Evolutionary conservation across 2,888 invertebrate species (phyloP).

Genomic region (Pimpla rufipes): DNA sequence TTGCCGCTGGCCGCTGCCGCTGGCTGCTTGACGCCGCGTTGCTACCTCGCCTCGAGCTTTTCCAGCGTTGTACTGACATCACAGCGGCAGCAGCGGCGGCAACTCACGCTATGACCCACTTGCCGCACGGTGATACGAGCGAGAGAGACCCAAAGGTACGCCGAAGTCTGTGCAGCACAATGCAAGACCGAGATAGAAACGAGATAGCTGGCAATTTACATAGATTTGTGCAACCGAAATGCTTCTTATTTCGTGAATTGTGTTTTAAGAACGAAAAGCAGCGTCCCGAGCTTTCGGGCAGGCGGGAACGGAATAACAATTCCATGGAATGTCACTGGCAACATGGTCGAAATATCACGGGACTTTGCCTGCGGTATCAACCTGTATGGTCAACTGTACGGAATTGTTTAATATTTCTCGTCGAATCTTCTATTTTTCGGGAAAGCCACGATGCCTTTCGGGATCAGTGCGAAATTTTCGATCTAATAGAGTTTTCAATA

Average conservation of each 20-base stretch:
- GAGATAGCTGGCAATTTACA: background rate
- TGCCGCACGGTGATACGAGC: slow-evolving; percentile 16
- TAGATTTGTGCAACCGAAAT: background rate
- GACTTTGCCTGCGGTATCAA: no score
- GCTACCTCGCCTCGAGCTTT: slow-evolving; percentile 51
- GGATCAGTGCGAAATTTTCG: no score
- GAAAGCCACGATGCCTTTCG: no score
- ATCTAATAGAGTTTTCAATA: no score
- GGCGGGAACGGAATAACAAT: no score
- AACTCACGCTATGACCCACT: slow-evolving; percentile 32
- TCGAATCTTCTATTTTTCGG: no score
- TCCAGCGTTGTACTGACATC: slow-evolving; percentile 37
- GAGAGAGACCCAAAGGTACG: slow-evolving; percentile 1
- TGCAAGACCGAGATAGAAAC: background rate
- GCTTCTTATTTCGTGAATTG: background rate
- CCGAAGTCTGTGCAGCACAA: background rate
- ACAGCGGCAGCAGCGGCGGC: slow-evolving; percentile 1
- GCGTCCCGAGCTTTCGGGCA: no score
- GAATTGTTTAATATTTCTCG: no score
- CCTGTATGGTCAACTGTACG: no score
- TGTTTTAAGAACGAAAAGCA: no score
- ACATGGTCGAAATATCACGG: no score
- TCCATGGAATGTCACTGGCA: no score
- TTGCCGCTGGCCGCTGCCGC: slow-evolving; percentile 24
- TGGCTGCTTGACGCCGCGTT: slow-evolving; percentile 33